Conservation (phyloP, 2,797 vertebrate species). For the Onychomys leucogaster region DNA sequence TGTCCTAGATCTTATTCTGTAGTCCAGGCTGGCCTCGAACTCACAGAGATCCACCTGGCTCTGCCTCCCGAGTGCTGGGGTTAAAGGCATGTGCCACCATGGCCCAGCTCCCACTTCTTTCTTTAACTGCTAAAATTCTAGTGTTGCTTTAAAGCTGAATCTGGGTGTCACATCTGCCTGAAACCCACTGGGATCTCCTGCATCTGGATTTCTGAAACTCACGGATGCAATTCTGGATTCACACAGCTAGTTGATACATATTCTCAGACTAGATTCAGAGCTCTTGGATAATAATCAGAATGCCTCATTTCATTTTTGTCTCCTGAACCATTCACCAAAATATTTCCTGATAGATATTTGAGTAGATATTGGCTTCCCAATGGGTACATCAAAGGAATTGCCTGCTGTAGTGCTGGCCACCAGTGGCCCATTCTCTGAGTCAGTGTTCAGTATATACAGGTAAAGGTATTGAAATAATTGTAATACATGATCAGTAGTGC, state of each 20-base stretch:
- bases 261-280: not conserved
- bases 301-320: slow-evolving; percentile 18
- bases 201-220: not conserved
- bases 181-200: not conserved
- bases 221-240: not conserved
- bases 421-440: not conserved
- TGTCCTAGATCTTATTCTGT: no score
- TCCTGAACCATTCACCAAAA: not conserved
- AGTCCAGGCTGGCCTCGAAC: no score
- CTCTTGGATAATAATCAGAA: not conserved
- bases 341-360: slow-evolving; percentile 7
- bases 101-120: not conserved
- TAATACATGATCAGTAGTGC: not conserved
- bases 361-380: not conserved
- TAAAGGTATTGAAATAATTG: not conserved
- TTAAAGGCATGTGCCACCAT: no score
- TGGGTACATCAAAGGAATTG: not conserved
- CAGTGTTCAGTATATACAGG: not conserved
- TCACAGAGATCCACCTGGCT: no score
- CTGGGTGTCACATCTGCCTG: not conserved
- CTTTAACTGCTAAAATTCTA: not conserved
- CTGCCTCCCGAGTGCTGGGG: no score
- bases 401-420: not conserved
- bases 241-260: not conserved
- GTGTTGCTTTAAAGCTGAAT: not conserved